Evolutionary conservation across 2,113 vertebrate genomes (phyloP).

Genomic region (Zosterops lateralis): DNA sequence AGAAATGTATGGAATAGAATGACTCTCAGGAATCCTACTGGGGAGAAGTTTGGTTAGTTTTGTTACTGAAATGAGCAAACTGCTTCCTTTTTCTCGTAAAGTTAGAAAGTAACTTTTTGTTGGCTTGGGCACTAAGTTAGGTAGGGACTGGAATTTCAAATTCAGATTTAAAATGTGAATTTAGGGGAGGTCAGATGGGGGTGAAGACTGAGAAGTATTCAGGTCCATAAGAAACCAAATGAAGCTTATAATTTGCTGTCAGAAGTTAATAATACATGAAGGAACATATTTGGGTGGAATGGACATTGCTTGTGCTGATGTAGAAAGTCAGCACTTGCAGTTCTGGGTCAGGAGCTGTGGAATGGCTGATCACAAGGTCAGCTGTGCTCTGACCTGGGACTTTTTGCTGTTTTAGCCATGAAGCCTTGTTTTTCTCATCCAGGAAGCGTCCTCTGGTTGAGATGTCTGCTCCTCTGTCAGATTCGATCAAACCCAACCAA

Average conservation of each 20-base stretch:
- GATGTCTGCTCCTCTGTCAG: background rate
- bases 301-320: accelerated
- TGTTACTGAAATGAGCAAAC: background rate
- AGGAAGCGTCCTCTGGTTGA: background rate
- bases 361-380: background rate
- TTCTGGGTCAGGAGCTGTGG: background rate
- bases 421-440: background rate
- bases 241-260: background rate
- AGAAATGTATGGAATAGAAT: background rate
- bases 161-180: background rate
- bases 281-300: background rate
- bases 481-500: background rate
- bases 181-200: background rate
- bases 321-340: background rate
- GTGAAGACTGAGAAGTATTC: background rate
- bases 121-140: background rate
- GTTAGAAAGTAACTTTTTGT: background rate
- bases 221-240: background rate
- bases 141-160: background rate
- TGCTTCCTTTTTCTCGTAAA: background rate
- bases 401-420: background rate
- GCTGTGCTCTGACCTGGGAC: background rate
- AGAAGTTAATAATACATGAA: background rate
- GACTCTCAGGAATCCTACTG: background rate
- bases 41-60: background rate